A percentile compares a stretch with the other conserved stretches of the same genome.
These are phyloP conservation scores for Cactoblastis cactorum DNA, from an alignment of 2,888 invertebrate species.

Conservation along the genomic window DNA sequence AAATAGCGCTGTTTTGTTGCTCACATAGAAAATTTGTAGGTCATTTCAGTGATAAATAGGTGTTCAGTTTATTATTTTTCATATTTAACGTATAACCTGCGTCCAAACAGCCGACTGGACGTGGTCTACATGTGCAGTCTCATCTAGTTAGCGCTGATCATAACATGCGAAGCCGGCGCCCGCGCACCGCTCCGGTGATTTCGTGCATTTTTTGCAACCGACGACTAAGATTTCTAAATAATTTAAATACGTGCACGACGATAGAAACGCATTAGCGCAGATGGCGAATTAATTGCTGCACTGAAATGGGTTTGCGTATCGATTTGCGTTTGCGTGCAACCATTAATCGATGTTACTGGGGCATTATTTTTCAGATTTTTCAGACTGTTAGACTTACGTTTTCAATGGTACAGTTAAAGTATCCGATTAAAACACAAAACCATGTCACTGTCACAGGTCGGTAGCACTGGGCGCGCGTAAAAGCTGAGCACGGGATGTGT, in stretches of 20 bases:
- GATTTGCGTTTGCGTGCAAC: conserved; percentile 44
- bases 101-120: no score
- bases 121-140: conserved; percentile 19
- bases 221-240: conserved; percentile 74
- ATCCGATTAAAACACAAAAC: conserved; percentile 71
- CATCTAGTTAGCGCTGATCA: conserved; percentile 27
- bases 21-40: no score
- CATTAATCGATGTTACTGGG: conserved; percentile 15
- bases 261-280: conserved; percentile 48
- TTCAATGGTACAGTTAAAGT: conserved; percentile 55
- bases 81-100: no score
- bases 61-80: no score
- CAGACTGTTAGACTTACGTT: conserved; percentile 28
- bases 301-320: conserved; percentile 58
- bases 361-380: background rate
- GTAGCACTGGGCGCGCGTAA: conserved; percentile 40
- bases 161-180: conserved; percentile 40
- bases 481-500: conserved; percentile 28
- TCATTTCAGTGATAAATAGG: no score
- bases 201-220: conserved; percentile 72
- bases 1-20: no score
- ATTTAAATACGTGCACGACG: conserved; percentile 75
- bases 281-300: conserved; percentile 55
- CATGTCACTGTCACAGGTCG: conserved; percentile 72
- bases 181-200: conserved; percentile 63